phyloP scores from a whole-genome alignment of 2,113 vertebrate species.

The Antennarius striatus region DNA sequence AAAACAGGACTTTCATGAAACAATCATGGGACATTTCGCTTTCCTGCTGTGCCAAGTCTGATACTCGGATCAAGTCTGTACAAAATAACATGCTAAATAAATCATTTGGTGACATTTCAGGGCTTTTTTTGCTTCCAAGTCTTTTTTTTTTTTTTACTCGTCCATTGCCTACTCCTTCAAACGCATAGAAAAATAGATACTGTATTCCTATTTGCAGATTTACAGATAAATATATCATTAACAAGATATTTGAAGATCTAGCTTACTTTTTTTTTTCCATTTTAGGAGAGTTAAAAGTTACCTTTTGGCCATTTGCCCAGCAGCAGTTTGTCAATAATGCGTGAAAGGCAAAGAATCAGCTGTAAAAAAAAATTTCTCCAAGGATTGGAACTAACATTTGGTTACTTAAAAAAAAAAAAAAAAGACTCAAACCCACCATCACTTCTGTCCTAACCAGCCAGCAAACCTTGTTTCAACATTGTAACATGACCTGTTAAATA shows the following conservation, averaged over 20 bases:
- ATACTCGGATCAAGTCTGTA: background rate
- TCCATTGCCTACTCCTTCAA: too few relatives aligned
- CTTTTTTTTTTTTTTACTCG: too few relatives aligned
- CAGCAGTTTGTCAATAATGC: constrained; percentile 30
- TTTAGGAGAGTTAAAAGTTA: background rate
- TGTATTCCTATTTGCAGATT: too few relatives aligned
- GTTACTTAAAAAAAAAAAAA: constrained; percentile 5
- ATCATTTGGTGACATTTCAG: too few relatives aligned
- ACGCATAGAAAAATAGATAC: too few relatives aligned
- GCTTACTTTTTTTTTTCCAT: background rate
- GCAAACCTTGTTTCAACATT: constrained; percentile 40
- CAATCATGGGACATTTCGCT: background rate
- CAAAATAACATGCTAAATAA: background rate
- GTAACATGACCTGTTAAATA: constrained; percentile 48
- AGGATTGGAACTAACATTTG: constrained; percentile 16
- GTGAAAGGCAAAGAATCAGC: constrained; percentile 8
- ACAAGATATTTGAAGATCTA: background rate
- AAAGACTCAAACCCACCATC: background rate
- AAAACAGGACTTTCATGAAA: constrained; percentile 6
- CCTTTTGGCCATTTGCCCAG: constrained; percentile 11
- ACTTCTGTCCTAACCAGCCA: constrained; percentile 33
- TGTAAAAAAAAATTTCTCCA: background rate
- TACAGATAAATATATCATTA: too few relatives aligned
- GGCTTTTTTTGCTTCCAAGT: too few relatives aligned
- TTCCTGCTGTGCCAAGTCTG: background rate